Conservation (phyloP, 1,140 invertebrate species). For the Idris sp. region DNA sequence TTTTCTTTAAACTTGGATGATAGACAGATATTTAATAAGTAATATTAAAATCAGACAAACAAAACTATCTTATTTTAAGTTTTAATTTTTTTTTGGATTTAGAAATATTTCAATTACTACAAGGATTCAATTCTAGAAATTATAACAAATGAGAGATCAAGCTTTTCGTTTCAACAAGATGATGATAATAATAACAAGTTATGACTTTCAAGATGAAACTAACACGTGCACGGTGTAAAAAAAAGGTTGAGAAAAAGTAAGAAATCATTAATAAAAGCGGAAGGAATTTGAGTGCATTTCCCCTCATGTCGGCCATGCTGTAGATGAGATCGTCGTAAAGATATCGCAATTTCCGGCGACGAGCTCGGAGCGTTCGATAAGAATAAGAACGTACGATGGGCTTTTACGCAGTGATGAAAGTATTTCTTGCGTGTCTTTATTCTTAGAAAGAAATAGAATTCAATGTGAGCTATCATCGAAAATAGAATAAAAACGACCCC, state of each 20-base stretch:
- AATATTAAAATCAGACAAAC: no score
- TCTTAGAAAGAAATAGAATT: constrained; percentile 49
- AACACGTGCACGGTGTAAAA: constrained; percentile 23
- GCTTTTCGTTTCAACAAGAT: no score
- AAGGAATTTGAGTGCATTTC: constrained; percentile 54
- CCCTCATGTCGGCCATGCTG: constrained; percentile 46
- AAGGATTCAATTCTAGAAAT: no score
- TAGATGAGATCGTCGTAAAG: constrained; percentile 65
- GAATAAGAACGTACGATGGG: constrained; percentile 67
- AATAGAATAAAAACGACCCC: constrained; percentile 31
- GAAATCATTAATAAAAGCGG: constrained; percentile 60
- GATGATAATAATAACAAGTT: no score
- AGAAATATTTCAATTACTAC: no score
- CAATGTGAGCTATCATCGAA: constrained; percentile 45
- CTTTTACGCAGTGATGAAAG: constrained; percentile 52
- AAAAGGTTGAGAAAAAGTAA: constrained; percentile 26
- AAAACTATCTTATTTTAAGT: no score
- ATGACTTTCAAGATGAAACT: no score
- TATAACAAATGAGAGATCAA: no score
- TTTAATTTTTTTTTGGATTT: no score
- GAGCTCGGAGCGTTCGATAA: constrained; percentile 62
- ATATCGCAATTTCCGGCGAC: constrained; percentile 73
- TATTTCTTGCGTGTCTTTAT: constrained; percentile 46
- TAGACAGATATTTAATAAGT: no score
- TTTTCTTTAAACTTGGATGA: no score